A percentile compares a stretch with the other conserved stretches of the same genome.
These are phyloP conservation scores for Tridacna crocea DNA, from an alignment of 2,888 invertebrate genomes.

Conservation along the genomic window DNA sequence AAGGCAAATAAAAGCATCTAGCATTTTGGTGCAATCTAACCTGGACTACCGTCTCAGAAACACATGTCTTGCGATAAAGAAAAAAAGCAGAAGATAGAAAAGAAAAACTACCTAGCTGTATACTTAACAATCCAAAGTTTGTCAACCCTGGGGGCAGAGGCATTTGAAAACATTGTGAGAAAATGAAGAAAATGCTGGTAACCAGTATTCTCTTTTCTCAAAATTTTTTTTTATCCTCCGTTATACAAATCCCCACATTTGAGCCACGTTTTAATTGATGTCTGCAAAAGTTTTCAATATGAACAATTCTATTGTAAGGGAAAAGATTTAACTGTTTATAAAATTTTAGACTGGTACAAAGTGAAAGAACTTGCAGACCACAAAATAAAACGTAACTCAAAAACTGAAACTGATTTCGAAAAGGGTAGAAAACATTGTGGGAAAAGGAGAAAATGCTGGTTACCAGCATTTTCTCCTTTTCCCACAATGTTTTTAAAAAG, in stretches of 20 bases:
- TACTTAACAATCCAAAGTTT: too few relatives aligned
- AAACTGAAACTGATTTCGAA: neutral
- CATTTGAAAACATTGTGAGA: neutral
- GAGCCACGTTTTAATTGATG: too few relatives aligned
- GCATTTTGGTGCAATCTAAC: conserved; percentile 1
- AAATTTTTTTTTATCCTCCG: too few relatives aligned
- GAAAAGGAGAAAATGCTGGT: neutral
- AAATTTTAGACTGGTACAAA: neutral
- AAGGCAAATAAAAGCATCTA: neutral
- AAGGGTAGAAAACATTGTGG: neutral
- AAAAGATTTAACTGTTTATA: neutral
- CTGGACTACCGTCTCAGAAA: conserved; percentile 18
- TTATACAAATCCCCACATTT: too few relatives aligned
- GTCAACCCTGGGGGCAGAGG: too few relatives aligned
- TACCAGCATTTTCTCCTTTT: neutral
- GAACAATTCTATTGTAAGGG: too few relatives aligned
- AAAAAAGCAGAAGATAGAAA: neutral
- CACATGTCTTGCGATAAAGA: conserved; percentile 1
- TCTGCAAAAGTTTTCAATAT: too few relatives aligned
- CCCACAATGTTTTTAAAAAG: neutral
- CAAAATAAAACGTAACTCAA: neutral
- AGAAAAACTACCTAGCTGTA: too few relatives aligned
- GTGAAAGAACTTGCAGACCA: neutral
- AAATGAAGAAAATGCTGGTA: neutral
- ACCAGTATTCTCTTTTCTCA: neutral